Conservation (phyloP, 2,888 invertebrate species). For the Globia sparganii region DNA sequence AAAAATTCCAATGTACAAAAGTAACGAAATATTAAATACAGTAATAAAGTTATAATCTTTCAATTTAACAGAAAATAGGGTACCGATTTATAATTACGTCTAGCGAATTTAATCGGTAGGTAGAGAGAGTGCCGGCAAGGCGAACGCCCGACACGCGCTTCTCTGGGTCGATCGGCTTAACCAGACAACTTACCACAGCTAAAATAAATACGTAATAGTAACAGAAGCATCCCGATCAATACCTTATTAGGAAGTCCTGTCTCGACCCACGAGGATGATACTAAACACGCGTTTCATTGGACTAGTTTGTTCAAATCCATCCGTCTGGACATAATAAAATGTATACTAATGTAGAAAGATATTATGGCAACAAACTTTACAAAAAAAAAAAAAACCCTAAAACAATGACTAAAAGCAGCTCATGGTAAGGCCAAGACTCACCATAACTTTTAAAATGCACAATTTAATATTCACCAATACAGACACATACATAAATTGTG, state of each 20-base stretch:
- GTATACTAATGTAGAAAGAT: constrained; percentile 90
- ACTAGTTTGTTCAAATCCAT: constrained; percentile 90
- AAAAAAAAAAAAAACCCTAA: constrained; percentile 87
- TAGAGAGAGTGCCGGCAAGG: constrained; percentile 64
- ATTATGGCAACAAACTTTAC: constrained; percentile 91
- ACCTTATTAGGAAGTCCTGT: constrained; percentile 74
- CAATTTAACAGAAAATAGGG: constrained; percentile 86
- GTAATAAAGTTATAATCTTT: constrained; percentile 84
- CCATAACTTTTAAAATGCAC: constrained; percentile 89
- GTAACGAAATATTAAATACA: constrained; percentile 88
- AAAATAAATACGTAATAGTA: constrained; percentile 84
- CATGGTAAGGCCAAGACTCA: constrained; percentile 85
- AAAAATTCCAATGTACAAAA: constrained; percentile 90
- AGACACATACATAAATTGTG: constrained; percentile 90
- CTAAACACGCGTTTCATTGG: constrained; percentile 83
- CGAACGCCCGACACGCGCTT: constrained; percentile 56
- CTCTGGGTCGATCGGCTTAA: constrained; percentile 69
- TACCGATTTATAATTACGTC: constrained; percentile 78
- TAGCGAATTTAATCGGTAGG: constrained; percentile 69
- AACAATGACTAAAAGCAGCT: constrained; percentile 90
- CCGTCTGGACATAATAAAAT: constrained; percentile 87
- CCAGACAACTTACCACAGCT: constrained; percentile 74
- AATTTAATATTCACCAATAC: constrained; percentile 90
- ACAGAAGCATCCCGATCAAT: constrained; percentile 76
- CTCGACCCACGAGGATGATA: constrained; percentile 77